Conservation (phyloP, 1,140 invertebrate species). For the Gryllus bimaculatus region DNA sequence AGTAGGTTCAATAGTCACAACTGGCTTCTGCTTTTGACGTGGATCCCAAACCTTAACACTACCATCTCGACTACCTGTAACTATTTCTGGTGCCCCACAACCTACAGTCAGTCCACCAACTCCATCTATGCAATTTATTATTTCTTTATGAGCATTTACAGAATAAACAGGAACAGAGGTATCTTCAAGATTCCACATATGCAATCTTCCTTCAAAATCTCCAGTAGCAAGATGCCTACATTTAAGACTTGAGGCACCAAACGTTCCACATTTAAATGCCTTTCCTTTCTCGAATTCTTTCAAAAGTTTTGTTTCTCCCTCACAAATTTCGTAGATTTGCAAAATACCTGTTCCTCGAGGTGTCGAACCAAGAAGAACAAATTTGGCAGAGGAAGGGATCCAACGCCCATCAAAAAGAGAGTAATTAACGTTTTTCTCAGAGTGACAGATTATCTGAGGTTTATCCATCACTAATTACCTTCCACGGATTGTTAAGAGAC, state of each 20-base stretch:
- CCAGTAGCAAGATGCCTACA: constrained; percentile 79
- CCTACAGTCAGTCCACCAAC: constrained; percentile 74
- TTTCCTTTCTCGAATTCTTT: constrained; percentile 63
- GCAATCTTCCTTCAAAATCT: constrained; percentile 78
- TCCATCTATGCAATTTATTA: constrained; percentile 89
- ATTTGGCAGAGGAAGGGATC: constrained; percentile 88
- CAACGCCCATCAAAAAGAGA: constrained; percentile 88
- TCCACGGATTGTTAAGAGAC: too few relatives aligned
- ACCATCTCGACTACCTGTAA: constrained; percentile 87
- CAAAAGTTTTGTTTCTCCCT: constrained; percentile 59
- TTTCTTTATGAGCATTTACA: constrained; percentile 71
- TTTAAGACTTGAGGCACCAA: constrained; percentile 72
- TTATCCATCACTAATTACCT: constrained; percentile 49
- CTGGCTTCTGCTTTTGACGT: constrained; percentile 76
- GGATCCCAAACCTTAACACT: constrained; percentile 93
- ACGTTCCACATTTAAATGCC: constrained; percentile 88
- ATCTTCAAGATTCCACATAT: constrained; percentile 81
- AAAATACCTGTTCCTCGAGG: constrained; percentile 74
- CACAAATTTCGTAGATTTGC: constrained; percentile 76
- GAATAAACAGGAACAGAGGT: constrained; percentile 65
- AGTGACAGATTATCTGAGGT: constrained; percentile 82
- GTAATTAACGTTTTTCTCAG: constrained; percentile 73
- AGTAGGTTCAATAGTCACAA: constrained; percentile 75
- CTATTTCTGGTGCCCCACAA: constrained; percentile 87
- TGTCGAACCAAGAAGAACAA: constrained; percentile 76